These are phyloP conservation scores for Salminus brasiliensis DNA, from an alignment of 2,113 vertebrate genomes.

Conservation along the genomic window DNA sequence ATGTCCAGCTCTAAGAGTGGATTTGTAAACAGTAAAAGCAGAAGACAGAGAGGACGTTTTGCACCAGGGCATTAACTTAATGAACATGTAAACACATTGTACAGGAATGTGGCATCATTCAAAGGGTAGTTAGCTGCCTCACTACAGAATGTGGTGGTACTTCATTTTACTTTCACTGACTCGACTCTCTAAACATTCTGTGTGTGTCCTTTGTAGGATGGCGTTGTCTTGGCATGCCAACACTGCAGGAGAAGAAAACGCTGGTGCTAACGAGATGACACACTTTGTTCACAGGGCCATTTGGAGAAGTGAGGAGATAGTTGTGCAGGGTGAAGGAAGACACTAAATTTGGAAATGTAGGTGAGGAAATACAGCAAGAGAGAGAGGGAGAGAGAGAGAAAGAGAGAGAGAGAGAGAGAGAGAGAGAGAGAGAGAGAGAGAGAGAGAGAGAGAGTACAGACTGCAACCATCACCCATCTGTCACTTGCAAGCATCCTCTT, in stretches of 20 bases:
- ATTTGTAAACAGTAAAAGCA: conserved; percentile 31
- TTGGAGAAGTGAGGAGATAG: neutral
- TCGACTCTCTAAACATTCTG: neutral
- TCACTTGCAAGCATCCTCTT: neutral
- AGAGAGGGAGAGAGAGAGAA: no score
- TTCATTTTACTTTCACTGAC: neutral
- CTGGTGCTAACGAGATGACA: conserved; percentile 23
- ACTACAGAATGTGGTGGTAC: neutral
- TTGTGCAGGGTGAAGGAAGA: conserved; percentile 36
- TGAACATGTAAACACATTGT: conserved; percentile 18
- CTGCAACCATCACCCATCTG: neutral
- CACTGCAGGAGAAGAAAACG: conserved; percentile 4
- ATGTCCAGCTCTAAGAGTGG: conserved; percentile 16
- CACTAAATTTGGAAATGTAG: conserved; percentile 44
- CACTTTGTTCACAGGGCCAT: neutral
- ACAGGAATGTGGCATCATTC: neutral
- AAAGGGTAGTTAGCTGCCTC: neutral
- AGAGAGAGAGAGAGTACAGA: conserved; percentile 11
- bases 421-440: no score
- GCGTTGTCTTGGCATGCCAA: neutral
- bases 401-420: conserved; percentile 3
- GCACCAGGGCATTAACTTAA: neutral
- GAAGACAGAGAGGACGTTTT: conserved; percentile 46
- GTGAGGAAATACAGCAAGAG: conserved; percentile 20
- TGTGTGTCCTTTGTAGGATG: neutral